Percentiles rank a stretch among this genome's conserved stretches.
Conservation (phyloP, 2,888 invertebrate species). For the Drosophila multiciliata region DNA sequence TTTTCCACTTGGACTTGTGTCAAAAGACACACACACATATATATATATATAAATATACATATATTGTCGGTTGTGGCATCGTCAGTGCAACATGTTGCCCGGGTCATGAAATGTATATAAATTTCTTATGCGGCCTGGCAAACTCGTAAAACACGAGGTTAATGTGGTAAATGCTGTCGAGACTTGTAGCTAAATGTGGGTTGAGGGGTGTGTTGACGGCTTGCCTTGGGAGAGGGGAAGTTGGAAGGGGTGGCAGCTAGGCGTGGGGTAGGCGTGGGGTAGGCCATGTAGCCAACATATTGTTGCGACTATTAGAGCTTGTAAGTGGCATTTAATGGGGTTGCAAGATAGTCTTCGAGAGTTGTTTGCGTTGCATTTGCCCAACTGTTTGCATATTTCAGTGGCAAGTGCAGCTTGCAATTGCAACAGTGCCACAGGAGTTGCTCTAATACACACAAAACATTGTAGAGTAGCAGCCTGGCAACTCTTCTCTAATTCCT, state of each 20-base stretch:
- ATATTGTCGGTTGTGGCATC: constrained; percentile 42
- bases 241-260: constrained; percentile 1
- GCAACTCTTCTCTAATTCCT: not conserved
- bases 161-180: constrained; percentile 72
- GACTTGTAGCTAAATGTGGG: constrained; percentile 25
- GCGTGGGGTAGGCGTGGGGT: not conserved
- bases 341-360: constrained; percentile 27
- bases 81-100: constrained; percentile 77
- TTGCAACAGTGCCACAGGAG: constrained; percentile 18
- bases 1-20: constrained; percentile 73
- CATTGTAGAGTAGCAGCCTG: not conserved
- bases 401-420: constrained; percentile 46
- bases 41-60: constrained; percentile 9
- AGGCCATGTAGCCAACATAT: constrained; percentile 49
- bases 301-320: constrained; percentile 73
- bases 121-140: constrained; percentile 77
- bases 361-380: constrained; percentile 3
- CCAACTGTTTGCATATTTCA: constrained; percentile 50
- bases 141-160: constrained; percentile 78
- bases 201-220: constrained; percentile 1
- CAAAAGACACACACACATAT: constrained; percentile 47
- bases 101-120: constrained; percentile 76
- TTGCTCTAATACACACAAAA: not conserved
- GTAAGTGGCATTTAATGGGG: constrained; percentile 77
- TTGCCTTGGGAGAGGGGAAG: not conserved